These are phyloP conservation scores for Aselliscus stoliczkanus DNA, from an alignment of 2,797 vertebrate species.

Conservation along the genomic window DNA sequence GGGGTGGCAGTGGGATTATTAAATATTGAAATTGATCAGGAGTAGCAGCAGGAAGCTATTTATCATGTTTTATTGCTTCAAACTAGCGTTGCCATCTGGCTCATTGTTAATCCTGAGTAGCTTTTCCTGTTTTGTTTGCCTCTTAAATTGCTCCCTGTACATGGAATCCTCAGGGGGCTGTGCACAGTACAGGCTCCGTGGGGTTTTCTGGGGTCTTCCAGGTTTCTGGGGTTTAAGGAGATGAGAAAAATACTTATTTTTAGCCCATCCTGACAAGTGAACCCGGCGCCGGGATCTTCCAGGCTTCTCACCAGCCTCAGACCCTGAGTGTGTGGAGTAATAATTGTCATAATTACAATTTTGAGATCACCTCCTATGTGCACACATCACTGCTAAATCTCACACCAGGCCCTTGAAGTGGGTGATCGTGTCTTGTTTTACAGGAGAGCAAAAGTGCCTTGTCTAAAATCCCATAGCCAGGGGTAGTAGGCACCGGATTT, in stretches of 20 bases:
- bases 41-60: conserved; percentile 70
- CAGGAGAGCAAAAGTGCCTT: neutral
- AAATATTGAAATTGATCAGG: conserved; percentile 74
- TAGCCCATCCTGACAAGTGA: neutral
- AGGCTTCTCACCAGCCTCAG: neutral
- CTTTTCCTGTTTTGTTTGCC: conserved; percentile 69
- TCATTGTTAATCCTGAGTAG: conserved; percentile 73
- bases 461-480: neutral
- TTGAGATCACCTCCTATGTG: accelerated
- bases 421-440: neutral
- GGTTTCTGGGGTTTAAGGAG: conserved; percentile 11
- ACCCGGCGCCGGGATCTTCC: neutral
- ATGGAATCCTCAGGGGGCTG: conserved; percentile 9
- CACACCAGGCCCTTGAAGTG: neutral
- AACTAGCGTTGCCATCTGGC: conserved; percentile 74
- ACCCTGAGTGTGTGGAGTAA: accelerated
- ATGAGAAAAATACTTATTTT: conserved; percentile 40
- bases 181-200: neutral
- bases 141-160: conserved; percentile 57
- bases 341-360: neutral
- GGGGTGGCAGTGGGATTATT: conserved; percentile 55
- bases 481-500: neutral
- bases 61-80: conserved; percentile 72
- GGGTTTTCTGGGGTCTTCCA: conserved; percentile 16
- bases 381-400: neutral